Conservation (phyloP, 2,113 vertebrate genomes). For the Pleuronectes platessa region DNA sequence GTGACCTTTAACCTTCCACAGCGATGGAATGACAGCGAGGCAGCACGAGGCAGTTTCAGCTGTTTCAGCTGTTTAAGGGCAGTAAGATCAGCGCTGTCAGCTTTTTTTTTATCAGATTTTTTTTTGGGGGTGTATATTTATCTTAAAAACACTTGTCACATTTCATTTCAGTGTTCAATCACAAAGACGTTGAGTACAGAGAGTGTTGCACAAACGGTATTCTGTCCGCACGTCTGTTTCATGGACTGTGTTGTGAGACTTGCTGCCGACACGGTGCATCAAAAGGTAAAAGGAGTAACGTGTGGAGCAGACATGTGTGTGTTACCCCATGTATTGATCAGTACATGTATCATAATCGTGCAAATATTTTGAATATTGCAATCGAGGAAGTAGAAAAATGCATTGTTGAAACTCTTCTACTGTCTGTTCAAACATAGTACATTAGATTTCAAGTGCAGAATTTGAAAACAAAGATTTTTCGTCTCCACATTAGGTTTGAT, state of each 20-base stretch:
- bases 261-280: neutral
- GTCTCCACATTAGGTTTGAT: constrained; percentile 58
- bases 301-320: constrained; percentile 11
- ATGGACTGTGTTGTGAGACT: constrained; percentile 11
- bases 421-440: constrained; percentile 1
- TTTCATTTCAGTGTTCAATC: constrained; percentile 54
- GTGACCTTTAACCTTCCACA: constrained; percentile 51
- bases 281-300: constrained; percentile 9
- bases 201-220: constrained; percentile 40
- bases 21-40: constrained; percentile 29
- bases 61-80: constrained; percentile 37
- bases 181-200: constrained; percentile 25
- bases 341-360: neutral
- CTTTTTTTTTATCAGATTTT: neutral
- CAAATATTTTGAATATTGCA: constrained; percentile 8
- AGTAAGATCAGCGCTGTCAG: constrained; percentile 25
- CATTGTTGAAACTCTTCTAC: neutral
- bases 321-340: constrained; percentile 12
- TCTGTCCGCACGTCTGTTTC: constrained; percentile 21
- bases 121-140: neutral
- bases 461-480: constrained; percentile 33
- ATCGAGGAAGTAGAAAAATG: neutral
- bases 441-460: constrained; percentile 7
- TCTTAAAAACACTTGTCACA: constrained; percentile 9
- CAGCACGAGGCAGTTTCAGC: constrained; percentile 16